Percentiles rank a stretch among this genome's conserved stretches.
Conservation (phyloP, 2,797 vertebrate genomes). For the Podarcis lilfordi region DNA sequence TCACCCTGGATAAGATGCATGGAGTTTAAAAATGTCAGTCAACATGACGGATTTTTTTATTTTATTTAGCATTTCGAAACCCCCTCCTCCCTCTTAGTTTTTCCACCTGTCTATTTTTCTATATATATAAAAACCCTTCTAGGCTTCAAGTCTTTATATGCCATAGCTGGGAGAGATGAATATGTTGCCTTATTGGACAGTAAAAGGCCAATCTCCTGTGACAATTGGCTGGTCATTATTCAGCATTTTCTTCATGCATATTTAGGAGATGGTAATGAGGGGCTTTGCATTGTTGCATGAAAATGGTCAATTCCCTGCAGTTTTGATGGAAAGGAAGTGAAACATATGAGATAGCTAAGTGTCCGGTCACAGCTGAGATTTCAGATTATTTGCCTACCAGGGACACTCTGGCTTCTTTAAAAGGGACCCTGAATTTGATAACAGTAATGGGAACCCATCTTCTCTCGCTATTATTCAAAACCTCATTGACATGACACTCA, state of each 20-base stretch:
- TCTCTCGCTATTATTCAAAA: slow-evolving; percentile 47
- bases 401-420: slow-evolving; percentile 62
- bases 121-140: slow-evolving; percentile 52
- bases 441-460: background rate
- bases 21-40: slow-evolving; percentile 91
- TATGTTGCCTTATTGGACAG: slow-evolving; percentile 97
- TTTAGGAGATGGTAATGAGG: slow-evolving; percentile 99
- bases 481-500: slow-evolving; percentile 68
- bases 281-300: slow-evolving; percentile 98
- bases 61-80: slow-evolving; percentile 89
- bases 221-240: slow-evolving; percentile 90
- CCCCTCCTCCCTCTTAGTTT: slow-evolving; percentile 71
- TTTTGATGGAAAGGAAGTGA: slow-evolving; percentile 79
- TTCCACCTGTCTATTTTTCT: slow-evolving; percentile 77
- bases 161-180: slow-evolving; percentile 92
- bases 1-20: slow-evolving; percentile 86
- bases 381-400: slow-evolving; percentile 69
- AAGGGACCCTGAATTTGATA: slow-evolving; percentile 63
- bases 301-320: slow-evolving; percentile 90
- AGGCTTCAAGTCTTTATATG: slow-evolving; percentile 84
- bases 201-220: slow-evolving; percentile 96
- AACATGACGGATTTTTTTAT: slow-evolving; percentile 86
- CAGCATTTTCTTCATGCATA: slow-evolving; percentile 98
- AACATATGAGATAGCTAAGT: slow-evolving; percentile 76
- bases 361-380: slow-evolving; percentile 77